phyloP scores from a whole-genome alignment of 2,797 vertebrate genomes.

The Myotis findleyi region DNA sequence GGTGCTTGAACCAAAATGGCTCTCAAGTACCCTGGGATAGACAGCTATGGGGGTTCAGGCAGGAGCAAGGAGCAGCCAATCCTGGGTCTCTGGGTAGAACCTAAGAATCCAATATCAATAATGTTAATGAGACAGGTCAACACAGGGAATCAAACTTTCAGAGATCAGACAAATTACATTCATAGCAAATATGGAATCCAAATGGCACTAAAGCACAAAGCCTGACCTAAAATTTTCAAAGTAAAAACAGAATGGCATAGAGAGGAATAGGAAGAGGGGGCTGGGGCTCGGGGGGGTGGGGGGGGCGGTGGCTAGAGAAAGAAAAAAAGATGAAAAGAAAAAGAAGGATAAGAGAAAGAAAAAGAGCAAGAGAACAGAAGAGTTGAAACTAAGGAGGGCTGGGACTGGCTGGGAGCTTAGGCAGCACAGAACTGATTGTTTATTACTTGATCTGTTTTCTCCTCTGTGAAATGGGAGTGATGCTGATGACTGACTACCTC shows the following conservation, averaged over 20 bases:
- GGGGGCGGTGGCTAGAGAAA: background rate
- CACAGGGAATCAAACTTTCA: background rate
- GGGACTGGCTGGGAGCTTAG: background rate
- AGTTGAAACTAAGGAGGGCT: background rate
- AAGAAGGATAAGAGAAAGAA: rapidly evolving
- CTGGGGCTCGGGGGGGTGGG: too few species aligned
- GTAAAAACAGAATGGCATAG: background rate
- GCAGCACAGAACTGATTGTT: background rate
- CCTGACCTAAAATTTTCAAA: background rate
- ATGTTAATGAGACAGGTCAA: background rate
- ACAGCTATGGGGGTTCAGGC: background rate
- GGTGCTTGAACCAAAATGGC: background rate
- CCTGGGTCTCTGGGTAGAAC: background rate
- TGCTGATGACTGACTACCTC: background rate
- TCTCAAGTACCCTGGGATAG: background rate
- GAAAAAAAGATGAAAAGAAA: background rate
- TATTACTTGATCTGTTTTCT: background rate
- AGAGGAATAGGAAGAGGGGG: background rate
- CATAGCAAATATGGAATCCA: background rate
- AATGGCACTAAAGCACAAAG: background rate
- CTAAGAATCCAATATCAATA: background rate
- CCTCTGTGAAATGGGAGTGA: background rate
- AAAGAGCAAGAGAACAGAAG: background rate
- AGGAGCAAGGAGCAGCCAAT: background rate
- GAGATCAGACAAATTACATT: background rate